phyloP scores from a whole-genome alignment of 2,113 vertebrate species.

The Seriola rivoliana region DNA sequence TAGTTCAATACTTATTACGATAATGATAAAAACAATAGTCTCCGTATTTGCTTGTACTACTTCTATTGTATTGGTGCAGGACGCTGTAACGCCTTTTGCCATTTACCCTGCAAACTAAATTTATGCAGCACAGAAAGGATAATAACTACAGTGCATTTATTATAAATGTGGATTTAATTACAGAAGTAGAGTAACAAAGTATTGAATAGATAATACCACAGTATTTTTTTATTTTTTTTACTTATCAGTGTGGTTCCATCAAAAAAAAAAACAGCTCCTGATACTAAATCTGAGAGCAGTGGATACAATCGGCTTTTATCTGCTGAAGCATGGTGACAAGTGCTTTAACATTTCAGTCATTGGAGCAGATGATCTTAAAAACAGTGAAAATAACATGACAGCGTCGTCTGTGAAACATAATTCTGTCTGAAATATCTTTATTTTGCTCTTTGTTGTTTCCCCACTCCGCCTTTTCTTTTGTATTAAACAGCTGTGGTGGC shows the following conservation, averaged over 20 bases:
- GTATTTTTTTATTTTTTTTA: conserved; percentile 1
- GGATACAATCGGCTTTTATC: conserved; percentile 55
- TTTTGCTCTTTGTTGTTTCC: conserved; percentile 57
- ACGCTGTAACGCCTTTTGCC: conserved; percentile 24
- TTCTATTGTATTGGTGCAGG: conserved; percentile 10
- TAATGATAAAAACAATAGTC: background rate
- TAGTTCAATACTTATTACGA: background rate
- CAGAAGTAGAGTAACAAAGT: conserved; percentile 34
- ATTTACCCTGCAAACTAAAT: conserved; percentile 42
- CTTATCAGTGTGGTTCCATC: conserved; percentile 31
- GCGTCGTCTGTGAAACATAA: conserved; percentile 53
- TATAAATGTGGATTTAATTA: conserved; percentile 63
- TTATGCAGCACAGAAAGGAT: conserved; percentile 40
- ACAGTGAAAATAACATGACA: conserved; percentile 53
- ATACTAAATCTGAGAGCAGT: conserved; percentile 33
- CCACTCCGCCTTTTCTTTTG: conserved; percentile 11
- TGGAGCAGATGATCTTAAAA: conserved; percentile 58
- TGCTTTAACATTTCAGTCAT: conserved; percentile 61
- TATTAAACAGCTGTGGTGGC: background rate
- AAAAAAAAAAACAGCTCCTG: background rate
- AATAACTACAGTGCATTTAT: conserved; percentile 45
- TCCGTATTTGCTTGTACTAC: conserved; percentile 7
- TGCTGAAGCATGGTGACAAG: conserved; percentile 40
- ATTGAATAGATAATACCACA: conserved; percentile 13
- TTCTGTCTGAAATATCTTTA: conserved; percentile 55